These are phyloP conservation scores for Piscicola geometra DNA, from an alignment of 2,888 invertebrate species.

Conservation along the genomic window DNA sequence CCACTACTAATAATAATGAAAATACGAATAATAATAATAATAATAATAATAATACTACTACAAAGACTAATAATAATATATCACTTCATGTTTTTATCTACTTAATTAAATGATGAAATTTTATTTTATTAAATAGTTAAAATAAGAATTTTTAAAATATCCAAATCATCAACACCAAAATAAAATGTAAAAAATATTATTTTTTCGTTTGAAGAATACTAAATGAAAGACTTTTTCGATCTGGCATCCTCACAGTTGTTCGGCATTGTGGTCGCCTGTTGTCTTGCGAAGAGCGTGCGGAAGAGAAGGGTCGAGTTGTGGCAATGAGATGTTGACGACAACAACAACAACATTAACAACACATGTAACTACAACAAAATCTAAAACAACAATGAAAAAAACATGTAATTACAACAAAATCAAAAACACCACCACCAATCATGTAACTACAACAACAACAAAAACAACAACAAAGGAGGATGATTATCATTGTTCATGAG, in stretches of 20 bases:
- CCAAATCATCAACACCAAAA: not conserved
- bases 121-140: no score
- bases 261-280: conserved; percentile 36
- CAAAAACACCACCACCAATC: not conserved
- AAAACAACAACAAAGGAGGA: not conserved
- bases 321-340: conserved; percentile 9
- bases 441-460: not conserved
- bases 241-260: conserved; percentile 31
- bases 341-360: not conserved
- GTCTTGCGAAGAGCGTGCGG: conserved; percentile 33
- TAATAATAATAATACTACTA: not conserved
- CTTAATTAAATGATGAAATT: not conserved
- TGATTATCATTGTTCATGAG: no score
- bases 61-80: not conserved
- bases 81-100: not conserved
- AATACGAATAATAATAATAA: not conserved
- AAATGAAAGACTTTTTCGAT: not conserved
- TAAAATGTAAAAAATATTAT: not conserved
- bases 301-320: conserved; percentile 13
- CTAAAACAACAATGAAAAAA: not conserved
- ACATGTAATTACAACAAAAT: not conserved
- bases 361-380: not conserved
- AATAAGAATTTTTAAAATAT: no score
- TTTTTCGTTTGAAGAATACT: not conserved
- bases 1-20: conserved; percentile 4